Evolutionary conservation across 2,888 invertebrate genomes (phyloP).

Genomic region (Drosophila cracens): DNA sequence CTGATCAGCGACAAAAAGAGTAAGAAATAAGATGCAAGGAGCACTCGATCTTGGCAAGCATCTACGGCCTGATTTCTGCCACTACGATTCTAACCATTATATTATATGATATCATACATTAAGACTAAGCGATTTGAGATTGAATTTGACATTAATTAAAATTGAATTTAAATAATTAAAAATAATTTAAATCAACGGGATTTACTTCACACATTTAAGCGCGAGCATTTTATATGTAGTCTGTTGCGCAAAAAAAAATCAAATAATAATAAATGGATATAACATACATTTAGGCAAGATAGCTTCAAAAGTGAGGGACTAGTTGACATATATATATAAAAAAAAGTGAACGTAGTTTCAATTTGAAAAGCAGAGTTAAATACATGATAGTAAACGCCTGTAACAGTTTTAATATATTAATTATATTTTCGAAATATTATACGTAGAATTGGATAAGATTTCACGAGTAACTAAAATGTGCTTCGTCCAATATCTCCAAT

Average conservation of each 20-base stretch:
- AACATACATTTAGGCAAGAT: too few relatives aligned
- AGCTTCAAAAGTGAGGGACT: not conserved
- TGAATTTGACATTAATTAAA: not conserved
- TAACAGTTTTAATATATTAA: not conserved
- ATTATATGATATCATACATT: not conserved
- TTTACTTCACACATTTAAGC: too few relatives aligned
- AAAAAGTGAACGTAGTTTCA: not conserved
- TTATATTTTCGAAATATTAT: not conserved
- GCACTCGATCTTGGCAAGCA: not conserved
- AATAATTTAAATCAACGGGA: not conserved
- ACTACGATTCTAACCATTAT: not conserved
- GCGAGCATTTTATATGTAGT: not conserved
- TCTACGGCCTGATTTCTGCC: not conserved
- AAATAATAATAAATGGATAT: too few relatives aligned
- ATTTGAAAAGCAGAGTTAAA: not conserved
- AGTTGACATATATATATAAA: not conserved
- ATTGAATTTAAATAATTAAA: not conserved
- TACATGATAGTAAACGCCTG: not conserved
- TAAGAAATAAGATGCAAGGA: not conserved
- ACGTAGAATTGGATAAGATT: not conserved
- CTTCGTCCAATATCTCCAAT: too few relatives aligned
- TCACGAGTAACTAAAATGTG: not conserved
- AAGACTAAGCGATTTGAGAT: not conserved
- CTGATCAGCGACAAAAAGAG: constrained; percentile 76
- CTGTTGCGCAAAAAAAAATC: too few relatives aligned